Evolutionary conservation across 2,113 vertebrate species (phyloP).

Genomic region (Nothobranchius kuhntae): DNA sequence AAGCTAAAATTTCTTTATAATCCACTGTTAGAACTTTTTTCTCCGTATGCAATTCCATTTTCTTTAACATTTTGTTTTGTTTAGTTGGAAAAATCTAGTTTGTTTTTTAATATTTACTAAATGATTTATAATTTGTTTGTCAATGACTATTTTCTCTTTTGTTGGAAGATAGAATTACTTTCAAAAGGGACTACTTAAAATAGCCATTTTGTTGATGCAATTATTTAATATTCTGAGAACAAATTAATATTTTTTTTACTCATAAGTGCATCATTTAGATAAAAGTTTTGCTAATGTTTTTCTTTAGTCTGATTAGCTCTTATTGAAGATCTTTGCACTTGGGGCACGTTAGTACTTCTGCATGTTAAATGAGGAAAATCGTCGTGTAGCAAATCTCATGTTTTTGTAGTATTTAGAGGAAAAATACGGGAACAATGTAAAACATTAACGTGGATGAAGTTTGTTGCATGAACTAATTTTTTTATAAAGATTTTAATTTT

Average conservation of each 20-base stretch:
- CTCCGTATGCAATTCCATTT: background rate
- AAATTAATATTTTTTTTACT: background rate
- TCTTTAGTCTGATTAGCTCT: background rate
- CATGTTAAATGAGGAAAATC: conserved; percentile 14
- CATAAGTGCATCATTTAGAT: background rate
- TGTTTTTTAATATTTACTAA: background rate
- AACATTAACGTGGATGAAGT: conserved; percentile 19
- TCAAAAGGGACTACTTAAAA: background rate
- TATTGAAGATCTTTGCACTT: background rate
- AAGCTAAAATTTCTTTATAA: background rate
- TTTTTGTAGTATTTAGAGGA: background rate
- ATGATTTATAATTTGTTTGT: background rate
- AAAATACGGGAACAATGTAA: background rate
- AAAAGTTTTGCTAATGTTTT: background rate
- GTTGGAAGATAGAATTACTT: background rate
- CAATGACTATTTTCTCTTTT: background rate
- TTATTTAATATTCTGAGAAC: background rate
- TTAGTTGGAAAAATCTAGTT: background rate
- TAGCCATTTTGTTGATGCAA: background rate
- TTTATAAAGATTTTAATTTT: background rate
- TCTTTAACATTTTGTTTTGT: background rate
- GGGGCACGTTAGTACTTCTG: conserved; percentile 12
- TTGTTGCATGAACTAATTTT: conserved; percentile 10
- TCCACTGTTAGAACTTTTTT: conserved; percentile 1
- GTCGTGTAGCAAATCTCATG: background rate